Base-by-base conservation (phyloP, 2,888 invertebrate genomes). In the Plagiodera versicolora region DNA sequence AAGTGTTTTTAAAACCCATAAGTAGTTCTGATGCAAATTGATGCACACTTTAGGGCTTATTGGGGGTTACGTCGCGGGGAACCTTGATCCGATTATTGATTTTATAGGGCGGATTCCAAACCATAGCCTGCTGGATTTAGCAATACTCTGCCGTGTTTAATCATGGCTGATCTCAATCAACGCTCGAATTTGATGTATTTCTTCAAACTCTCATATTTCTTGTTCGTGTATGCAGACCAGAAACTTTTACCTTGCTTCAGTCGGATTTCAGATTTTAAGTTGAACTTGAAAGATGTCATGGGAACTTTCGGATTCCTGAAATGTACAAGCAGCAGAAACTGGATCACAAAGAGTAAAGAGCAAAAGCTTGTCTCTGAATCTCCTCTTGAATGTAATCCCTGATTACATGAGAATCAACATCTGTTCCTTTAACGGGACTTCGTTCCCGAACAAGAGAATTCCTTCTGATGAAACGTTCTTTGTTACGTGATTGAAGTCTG, bases 11-110 rank as follows among this genome's bases (percentile, higher is more conserved):
- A 72, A 73, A 74, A 67, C 67, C 73, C 72, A 70, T 72, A 77
- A 76, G 75, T 73, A 74, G 75, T 74, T 75, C 66, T 72, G 69
- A 78, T 78, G 78, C 77, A 78, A 78, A 78, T 78, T 75, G 75
- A 73, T 71, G 71, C 74, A 71, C 75, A 75, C 77, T 77, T 77
- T 74, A 73, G 69, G 68, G 76, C 73, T 78, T 77, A 77, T 75
- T 75, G 61, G 67, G 64, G 74, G 72, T 75, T 53, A 74, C 70
- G 66, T 60, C 59, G 68, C 56, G 70, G 67, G 69, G 66, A 60
- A 59, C 61, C 60, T 58, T 64, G 60, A 70, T 71, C 69, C 64
- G 70, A 67, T 68, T 75, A 75, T 76, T 67, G 75, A 76, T 75
- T 75, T 72, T 72, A 69, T 69, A 64, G 61, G 53, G 58, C 61